Evolutionary conservation across 2,888 invertebrate genomes (phyloP).

Genomic region (Bellardia bayeri): DNA sequence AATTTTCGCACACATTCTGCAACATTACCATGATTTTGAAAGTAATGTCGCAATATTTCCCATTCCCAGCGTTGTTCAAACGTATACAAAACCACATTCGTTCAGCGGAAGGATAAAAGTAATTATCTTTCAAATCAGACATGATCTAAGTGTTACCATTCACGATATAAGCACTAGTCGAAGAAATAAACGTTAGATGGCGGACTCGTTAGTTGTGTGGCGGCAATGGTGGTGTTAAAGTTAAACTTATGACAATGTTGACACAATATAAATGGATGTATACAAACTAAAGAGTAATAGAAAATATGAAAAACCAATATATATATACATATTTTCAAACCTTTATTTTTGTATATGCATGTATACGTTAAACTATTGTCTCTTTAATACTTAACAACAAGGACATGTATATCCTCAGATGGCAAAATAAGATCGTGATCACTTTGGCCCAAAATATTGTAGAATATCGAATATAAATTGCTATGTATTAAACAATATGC

Average conservation of each 20-base stretch:
- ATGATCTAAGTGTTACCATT: too few relatives aligned
- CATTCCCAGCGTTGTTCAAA: too few relatives aligned
- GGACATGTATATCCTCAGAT: constrained; percentile 1
- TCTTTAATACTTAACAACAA: not conserved
- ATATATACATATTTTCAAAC: not conserved
- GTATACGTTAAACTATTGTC: not conserved
- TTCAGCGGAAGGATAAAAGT: too few relatives aligned
- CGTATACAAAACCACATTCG: too few relatives aligned
- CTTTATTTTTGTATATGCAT: not conserved
- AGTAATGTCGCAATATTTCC: too few relatives aligned
- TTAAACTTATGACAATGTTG: constrained; percentile 70
- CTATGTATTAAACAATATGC: too few relatives aligned
- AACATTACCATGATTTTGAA: too few relatives aligned
- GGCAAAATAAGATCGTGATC: constrained; percentile 35
- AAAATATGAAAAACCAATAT: not conserved
- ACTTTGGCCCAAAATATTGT: constrained; percentile 40
- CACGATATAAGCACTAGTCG: too few relatives aligned
- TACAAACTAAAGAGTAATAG: constrained; percentile 31
- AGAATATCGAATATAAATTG: not conserved
- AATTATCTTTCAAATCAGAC: too few relatives aligned
- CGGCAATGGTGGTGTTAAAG: constrained; percentile 32
- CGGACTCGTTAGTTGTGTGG: constrained; percentile 3
- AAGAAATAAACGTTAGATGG: too few relatives aligned
- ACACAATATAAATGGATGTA: constrained; percentile 69
- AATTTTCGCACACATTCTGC: too few relatives aligned